These are phyloP conservation scores for Columba janthina DNA, from an alignment of 2,113 vertebrate genomes.

Conservation along the genomic window DNA sequence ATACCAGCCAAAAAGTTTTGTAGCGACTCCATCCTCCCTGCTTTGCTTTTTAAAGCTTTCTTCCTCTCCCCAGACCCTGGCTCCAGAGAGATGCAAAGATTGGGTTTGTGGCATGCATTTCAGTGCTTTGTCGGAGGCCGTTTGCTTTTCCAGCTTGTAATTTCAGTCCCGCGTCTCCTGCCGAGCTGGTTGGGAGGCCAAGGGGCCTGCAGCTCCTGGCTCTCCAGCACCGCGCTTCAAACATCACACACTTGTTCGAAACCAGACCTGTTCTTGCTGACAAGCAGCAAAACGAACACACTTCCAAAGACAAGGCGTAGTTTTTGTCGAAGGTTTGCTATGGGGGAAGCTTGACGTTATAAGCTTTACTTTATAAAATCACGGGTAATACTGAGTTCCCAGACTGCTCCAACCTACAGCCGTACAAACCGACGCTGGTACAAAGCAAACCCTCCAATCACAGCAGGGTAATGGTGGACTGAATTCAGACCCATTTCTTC, in stretches of 20 bases:
- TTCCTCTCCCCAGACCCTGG: neutral
- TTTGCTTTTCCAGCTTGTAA: neutral
- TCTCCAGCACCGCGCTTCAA: neutral
- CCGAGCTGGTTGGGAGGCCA: neutral
- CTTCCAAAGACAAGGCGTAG: neutral
- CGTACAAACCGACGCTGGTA: neutral
- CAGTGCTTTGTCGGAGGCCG: neutral
- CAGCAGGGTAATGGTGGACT: neutral
- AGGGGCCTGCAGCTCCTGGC: neutral
- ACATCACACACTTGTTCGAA: neutral
- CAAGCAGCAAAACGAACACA: neutral
- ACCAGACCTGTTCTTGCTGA: neutral
- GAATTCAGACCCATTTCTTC: neutral
- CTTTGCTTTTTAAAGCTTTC: neutral
- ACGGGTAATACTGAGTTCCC: neutral
- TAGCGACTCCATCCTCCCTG: neutral
- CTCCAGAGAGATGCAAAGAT: neutral
- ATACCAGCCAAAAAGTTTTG: neutral
- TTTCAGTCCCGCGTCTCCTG: neutral
- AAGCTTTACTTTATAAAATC: neutral
- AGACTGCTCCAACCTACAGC: neutral
- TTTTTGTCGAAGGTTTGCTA: neutral
- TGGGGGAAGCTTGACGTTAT: neutral
- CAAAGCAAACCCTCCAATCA: neutral
- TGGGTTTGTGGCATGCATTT: neutral